Evolutionary conservation across 35 echinoderm and acorn worm genomes (phyloP).

Genomic region (Chiridota heheva): DNA sequence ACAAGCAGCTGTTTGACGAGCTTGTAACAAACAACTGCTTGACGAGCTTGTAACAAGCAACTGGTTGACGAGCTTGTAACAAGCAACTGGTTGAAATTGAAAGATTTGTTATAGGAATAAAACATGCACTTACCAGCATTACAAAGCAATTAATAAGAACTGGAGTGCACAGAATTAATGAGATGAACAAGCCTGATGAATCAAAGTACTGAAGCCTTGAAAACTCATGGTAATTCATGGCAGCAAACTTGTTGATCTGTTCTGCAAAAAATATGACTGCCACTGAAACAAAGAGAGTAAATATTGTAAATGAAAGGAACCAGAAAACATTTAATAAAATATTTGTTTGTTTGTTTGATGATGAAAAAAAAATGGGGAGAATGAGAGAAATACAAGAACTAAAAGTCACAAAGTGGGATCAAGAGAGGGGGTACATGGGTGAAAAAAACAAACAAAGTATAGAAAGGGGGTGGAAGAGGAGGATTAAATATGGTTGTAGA

Average conservation of each 20-base stretch:
- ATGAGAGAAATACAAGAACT: too few relatives aligned
- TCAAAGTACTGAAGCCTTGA: constrained; percentile 97
- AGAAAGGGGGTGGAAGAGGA: too few relatives aligned
- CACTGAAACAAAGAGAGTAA: constrained; percentile 57
- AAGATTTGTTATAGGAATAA: background rate
- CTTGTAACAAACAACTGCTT: background rate
- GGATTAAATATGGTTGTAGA: too few relatives aligned
- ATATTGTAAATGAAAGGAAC: background rate
- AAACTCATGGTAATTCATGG: constrained; percentile 82
- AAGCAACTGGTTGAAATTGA: background rate
- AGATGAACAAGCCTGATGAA: constrained; percentile 85
- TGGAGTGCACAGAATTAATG: constrained; percentile 70
- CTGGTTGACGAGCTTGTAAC: background rate
- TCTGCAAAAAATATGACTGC: constrained; percentile 83
- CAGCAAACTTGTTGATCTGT: constrained; percentile 76
- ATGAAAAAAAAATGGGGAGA: too few relatives aligned
- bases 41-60: background rate
- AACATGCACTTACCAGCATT: constrained; percentile 81
- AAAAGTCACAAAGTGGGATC: too few relatives aligned
- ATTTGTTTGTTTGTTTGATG: too few relatives aligned
- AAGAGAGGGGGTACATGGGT: too few relatives aligned
- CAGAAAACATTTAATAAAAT: too few relatives aligned
- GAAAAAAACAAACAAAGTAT: too few relatives aligned
- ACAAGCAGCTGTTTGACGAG: background rate
- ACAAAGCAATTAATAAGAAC: constrained; percentile 81